phyloP scores from a whole-genome alignment of 2,797 vertebrate species.

The Hoplostethus atlanticus region DNA sequence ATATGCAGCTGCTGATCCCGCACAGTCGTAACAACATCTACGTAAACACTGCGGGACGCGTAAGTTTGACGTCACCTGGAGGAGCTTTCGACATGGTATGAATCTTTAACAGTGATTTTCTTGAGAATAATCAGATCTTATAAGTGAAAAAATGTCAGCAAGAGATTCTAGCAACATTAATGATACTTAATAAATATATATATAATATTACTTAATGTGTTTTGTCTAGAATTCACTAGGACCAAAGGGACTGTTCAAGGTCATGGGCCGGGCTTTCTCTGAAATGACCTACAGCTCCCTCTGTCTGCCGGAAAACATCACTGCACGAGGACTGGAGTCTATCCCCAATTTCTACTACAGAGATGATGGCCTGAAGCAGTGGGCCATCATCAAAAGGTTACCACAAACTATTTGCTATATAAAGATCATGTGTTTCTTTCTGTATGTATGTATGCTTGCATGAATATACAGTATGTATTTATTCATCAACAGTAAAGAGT shows the following conservation, averaged over 20 bases:
- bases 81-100: constrained; percentile 34
- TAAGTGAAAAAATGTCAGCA: constrained; percentile 27
- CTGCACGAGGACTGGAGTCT: constrained; percentile 76
- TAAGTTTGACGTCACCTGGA: constrained; percentile 2
- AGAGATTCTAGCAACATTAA: constrained; percentile 66
- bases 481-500: too few relatives aligned
- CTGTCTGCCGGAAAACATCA: constrained; percentile 83
- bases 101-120: too few relatives aligned
- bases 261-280: constrained; percentile 72
- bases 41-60: constrained; percentile 9
- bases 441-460: too few relatives aligned
- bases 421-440: too few relatives aligned
- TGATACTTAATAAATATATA: too few relatives aligned
- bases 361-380: constrained; percentile 85
- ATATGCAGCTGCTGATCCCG: constrained; percentile 64
- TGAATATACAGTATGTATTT: too few relatives aligned
- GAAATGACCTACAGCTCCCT: constrained; percentile 78
- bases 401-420: too few relatives aligned
- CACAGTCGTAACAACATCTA: constrained; percentile 68
- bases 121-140: too few relatives aligned
- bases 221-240: constrained; percentile 79
- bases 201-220: constrained; percentile 56
- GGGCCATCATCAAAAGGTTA: constrained; percentile 84
- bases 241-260: constrained; percentile 61
- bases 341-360: constrained; percentile 87